phyloP scores from a whole-genome alignment of 2,888 invertebrate genomes.

The Chesias legatella region DNA sequence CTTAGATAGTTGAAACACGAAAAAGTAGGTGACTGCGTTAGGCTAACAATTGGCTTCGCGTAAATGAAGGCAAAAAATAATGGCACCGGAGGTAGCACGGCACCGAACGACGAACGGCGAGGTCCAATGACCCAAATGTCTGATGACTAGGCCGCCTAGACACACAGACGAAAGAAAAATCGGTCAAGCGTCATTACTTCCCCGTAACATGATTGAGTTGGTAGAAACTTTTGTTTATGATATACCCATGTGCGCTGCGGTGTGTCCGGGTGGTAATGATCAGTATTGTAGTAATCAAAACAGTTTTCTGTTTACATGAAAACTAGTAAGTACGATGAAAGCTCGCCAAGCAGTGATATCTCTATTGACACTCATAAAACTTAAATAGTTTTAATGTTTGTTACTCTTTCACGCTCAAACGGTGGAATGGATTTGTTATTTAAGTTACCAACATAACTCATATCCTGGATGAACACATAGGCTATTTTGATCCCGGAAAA shows the following conservation, averaged over 20 bases:
- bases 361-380: no score
- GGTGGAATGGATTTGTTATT: no score
- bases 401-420: no score
- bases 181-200: slow-evolving; percentile 49
- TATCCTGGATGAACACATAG: no score
- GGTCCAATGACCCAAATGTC: slow-evolving; percentile 79
- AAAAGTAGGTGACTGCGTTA: slow-evolving; percentile 52
- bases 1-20: slow-evolving; percentile 32
- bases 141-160: slow-evolving; percentile 66
- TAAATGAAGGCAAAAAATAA: slow-evolving; percentile 64
- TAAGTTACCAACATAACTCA: no score
- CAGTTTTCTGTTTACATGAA: no score
- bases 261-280: not conserved
- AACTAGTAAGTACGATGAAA: no score
- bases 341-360: no score
- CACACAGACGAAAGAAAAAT: slow-evolving; percentile 70
- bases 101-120: slow-evolving; percentile 64
- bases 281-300: not conserved
- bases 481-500: no score
- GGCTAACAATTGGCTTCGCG: slow-evolving; percentile 57
- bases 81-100: slow-evolving; percentile 50
- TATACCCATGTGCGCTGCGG: not conserved
- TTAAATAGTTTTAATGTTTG: no score
- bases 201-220: slow-evolving; percentile 28
- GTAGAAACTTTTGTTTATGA: slow-evolving; percentile 14